Evolutionary conservation across 2,888 invertebrate species (phyloP).

Genomic region (Helobdella robusta): DNA sequence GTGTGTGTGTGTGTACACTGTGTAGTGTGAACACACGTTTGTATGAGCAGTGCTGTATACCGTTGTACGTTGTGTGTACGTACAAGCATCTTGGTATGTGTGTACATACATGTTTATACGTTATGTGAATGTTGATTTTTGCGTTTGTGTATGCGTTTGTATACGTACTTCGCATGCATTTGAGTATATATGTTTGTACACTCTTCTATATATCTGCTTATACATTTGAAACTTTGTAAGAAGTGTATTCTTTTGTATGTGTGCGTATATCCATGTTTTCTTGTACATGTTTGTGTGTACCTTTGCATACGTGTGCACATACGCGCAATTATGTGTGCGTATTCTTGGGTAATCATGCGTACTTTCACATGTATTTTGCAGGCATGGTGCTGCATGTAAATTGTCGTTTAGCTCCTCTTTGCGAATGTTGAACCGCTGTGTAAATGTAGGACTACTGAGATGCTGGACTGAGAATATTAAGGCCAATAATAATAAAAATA

Average conservation of each 20-base stretch:
- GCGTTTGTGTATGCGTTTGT: slow-evolving; percentile 1
- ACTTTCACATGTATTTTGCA: not conserved
- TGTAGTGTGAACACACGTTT: not conserved
- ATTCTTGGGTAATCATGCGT: not conserved
- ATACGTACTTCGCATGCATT: not conserved
- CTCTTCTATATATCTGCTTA: not conserved
- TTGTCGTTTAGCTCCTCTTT: too few species aligned
- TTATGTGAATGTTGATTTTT: too few species aligned
- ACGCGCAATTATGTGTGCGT: not conserved
- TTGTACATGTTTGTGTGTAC: not conserved
- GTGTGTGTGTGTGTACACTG: not conserved
- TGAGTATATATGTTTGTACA: not conserved
- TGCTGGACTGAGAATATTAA: too few species aligned
- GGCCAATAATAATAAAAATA: too few species aligned
- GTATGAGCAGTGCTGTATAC: not conserved
- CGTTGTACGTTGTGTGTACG: not conserved
- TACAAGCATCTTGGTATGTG: not conserved
- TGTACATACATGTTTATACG: too few species aligned
- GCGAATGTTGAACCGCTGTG: too few species aligned
- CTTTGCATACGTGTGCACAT: not conserved
- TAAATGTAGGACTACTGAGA: too few species aligned
- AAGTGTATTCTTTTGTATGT: not conserved
- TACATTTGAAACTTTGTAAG: not conserved
- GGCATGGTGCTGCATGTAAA: too few species aligned
- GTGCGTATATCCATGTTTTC: slow-evolving; percentile 2